Evolutionary conservation across 2,797 vertebrate species (phyloP), one percentile per base, ranked within the genome.

Genomic region (Remorina albescens): DNA sequence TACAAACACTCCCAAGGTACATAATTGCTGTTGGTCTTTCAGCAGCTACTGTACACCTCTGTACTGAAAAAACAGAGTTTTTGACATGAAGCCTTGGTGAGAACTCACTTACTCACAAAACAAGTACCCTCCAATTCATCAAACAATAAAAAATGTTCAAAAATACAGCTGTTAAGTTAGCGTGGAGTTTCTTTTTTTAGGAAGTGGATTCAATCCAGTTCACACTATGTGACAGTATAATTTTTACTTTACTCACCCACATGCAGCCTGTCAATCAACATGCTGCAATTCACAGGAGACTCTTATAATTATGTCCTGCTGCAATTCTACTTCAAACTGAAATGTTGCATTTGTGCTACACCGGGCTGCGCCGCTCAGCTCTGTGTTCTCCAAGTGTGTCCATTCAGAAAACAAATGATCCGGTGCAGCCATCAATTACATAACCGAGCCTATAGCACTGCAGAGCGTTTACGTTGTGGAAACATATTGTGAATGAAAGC

Each of bases 321-420:
- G 39, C 71, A 67, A 74, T 53, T 69, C 78, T 19, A 70, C 74
- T 78, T 62, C 60, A 78, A 69, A 79, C 73, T 67, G 61, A 68
- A 67, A 75, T 44, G 42, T 63, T 71, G 55, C 56, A 56, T 74
- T 57, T 75, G 51, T 76, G 69, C 69, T 56, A 39, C 62, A 41
- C 25, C 23, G 15, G 13, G 65, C 74, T 74, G 74, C 65, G 56
- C 25, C 25, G 51, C 68, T 54, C 71, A 44, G 74, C 70, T 67
- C 68, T 56, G 54, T 64, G 39, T 51, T 78, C 72, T 70, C 67
- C 62, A 72, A 77, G 80, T 65, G 78, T 67, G 79, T 82, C 82
- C 86, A 89, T 86, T 86, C 82, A 88, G 77, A 89, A 86, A 89
- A 87, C 81, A 85, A 83, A 89, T 41, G 74, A 85, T 62, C 77